A percentile compares a stretch with the other conserved stretches of the same genome.
Evolutionary conservation across 2,797 vertebrate genomes (phyloP).

Genomic region (Pseudopleuronectes americanus): DNA sequence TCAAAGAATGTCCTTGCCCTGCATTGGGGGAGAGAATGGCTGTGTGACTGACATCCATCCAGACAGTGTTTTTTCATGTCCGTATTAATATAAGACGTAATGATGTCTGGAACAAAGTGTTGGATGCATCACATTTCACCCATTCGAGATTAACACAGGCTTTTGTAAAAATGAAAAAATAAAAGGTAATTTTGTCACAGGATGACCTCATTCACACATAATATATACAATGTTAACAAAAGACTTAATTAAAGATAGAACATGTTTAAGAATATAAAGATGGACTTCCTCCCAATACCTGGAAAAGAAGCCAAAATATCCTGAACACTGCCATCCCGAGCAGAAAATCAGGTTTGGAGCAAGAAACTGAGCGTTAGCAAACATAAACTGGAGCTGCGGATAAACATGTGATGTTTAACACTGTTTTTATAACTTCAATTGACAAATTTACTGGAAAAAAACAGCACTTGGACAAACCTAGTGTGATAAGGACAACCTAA

Average conservation of each 20-base stretch:
- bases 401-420: no score
- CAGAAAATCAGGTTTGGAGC: no score
- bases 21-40: constrained; percentile 21
- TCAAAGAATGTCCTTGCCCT: constrained; percentile 81
- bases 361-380: no score
- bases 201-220: not conserved
- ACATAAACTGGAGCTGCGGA: no score
- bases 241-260: constrained; percentile 20
- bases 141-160: not conserved
- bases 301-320: no score
- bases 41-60: constrained; percentile 35
- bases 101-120: constrained; percentile 24
- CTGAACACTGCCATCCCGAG: no score
- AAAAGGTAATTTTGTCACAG: not conserved
- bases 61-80: constrained; percentile 30
- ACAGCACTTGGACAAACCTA: no score
- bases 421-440: no score
- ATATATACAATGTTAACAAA: not conserved
- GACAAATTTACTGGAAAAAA: no score
- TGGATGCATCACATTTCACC: constrained; percentile 13
- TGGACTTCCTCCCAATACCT: no score
- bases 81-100: constrained; percentile 34
- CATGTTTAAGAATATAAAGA: not conserved
- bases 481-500: no score
- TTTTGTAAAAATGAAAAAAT: not conserved